A percentile compares a stretch with the other conserved stretches of the same genome.
These are phyloP conservation scores for Neodontobutis hainanensis DNA, from an alignment of 2,113 vertebrate species.

Conservation along the genomic window DNA sequence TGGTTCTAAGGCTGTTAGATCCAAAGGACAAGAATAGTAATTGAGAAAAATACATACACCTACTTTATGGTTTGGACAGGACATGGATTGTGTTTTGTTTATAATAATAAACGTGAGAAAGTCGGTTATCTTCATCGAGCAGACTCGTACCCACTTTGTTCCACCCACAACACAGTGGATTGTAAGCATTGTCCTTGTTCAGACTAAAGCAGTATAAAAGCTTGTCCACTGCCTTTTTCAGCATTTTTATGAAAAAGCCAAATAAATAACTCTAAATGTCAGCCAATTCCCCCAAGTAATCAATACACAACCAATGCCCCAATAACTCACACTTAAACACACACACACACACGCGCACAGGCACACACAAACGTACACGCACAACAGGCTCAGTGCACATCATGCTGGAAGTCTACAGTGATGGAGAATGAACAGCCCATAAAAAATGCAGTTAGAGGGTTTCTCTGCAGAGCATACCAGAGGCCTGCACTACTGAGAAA, in stretches of 20 bases:
- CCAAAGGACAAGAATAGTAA: not conserved
- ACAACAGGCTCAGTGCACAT: conserved; percentile 22
- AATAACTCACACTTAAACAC: not conserved
- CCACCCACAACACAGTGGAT: conserved; percentile 37
- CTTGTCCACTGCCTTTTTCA: conserved; percentile 27
- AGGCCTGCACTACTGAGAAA: not conserved
- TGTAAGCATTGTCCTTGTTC: conserved; percentile 50
- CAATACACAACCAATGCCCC: conserved; percentile 15
- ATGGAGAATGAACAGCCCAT: conserved; percentile 6
- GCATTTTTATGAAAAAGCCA: conserved; percentile 34
- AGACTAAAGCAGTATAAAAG: conserved; percentile 45
- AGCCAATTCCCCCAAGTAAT: conserved; percentile 43
- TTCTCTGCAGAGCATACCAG: conserved; percentile 30
- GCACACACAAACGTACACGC: not conserved
- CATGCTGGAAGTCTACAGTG: conserved; percentile 19
- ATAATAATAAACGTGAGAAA: not conserved
- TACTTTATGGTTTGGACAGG: not conserved
- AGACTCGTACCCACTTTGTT: conserved; percentile 32
- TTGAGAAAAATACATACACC: not conserved
- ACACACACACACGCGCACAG: not conserved
- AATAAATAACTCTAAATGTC: conserved; percentile 58
- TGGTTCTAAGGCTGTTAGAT: not conserved
- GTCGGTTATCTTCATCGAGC: conserved; percentile 51
- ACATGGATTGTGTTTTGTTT: not conserved
- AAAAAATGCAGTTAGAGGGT: conserved; percentile 21